These are phyloP conservation scores for Artemia sinica DNA, from an alignment of 2,888 invertebrate genomes.

Conservation along the genomic window DNA sequence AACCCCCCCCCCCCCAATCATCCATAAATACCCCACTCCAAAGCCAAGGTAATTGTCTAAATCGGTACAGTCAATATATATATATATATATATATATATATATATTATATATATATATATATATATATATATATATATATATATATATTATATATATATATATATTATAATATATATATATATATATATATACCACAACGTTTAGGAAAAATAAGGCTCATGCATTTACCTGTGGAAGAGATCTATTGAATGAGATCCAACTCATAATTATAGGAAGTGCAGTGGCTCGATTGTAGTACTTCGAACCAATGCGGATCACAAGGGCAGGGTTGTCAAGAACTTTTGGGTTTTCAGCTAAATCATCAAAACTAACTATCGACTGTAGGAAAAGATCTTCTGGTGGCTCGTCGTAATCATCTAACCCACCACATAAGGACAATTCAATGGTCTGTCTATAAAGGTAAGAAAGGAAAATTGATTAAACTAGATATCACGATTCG, in stretches of 20 bases:
- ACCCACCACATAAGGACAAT: slow-evolving; percentile 58
- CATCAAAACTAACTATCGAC: slow-evolving; percentile 43
- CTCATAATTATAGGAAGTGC: slow-evolving; percentile 80
- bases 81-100: too few relatives aligned
- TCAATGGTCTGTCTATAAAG: slow-evolving; percentile 43
- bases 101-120: too few relatives aligned
- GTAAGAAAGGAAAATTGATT: slow-evolving; percentile 28
- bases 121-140: too few relatives aligned
- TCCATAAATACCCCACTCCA: too few relatives aligned
- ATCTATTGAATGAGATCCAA: slow-evolving; percentile 64
- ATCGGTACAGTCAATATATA: too few relatives aligned
- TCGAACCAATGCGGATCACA: slow-evolving; percentile 65
- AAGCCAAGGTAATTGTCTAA: too few relatives aligned
- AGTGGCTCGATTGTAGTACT: slow-evolving; percentile 75
- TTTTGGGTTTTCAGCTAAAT: slow-evolving; percentile 46
- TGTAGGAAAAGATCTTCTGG: slow-evolving; percentile 45
- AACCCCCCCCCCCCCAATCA: too few relatives aligned
- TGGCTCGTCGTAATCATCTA: slow-evolving; percentile 37
- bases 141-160: too few relatives aligned
- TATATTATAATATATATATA: too few relatives aligned
- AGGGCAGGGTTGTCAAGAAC: slow-evolving; percentile 61
- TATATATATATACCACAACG: too few relatives aligned
- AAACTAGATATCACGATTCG: slow-evolving; percentile 26
- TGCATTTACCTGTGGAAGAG: slow-evolving; percentile 42
- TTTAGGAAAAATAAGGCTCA: too few relatives aligned